Conservation (phyloP, 64 coral and sea anemone genomes). For the Astreopora myriophthalma region DNA sequence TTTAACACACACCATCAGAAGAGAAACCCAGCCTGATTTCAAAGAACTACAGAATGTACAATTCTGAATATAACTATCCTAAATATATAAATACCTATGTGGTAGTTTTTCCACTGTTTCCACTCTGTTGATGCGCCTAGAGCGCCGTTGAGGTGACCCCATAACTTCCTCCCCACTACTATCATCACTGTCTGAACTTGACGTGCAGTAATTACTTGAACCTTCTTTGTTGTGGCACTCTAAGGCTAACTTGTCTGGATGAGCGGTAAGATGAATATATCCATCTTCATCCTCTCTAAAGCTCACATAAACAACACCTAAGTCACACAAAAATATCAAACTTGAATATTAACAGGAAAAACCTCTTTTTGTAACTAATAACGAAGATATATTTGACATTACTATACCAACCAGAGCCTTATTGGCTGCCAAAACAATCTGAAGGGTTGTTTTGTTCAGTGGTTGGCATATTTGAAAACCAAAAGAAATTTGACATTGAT, state of each 20-base stretch:
- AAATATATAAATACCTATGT: constrained; percentile 29
- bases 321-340: no score
- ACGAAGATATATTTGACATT: no score
- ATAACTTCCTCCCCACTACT: constrained; percentile 45
- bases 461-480: no score
- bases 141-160: background rate
- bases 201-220: background rate
- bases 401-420: no score
- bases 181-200: constrained; percentile 51
- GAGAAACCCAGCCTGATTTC: no score
- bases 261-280: constrained; percentile 62
- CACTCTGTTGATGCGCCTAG: background rate
- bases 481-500: no score
- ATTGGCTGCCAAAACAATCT: no score
- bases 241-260: constrained; percentile 70
- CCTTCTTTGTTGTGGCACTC: constrained; percentile 31
- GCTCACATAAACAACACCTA: constrained; percentile 69
- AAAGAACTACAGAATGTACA: no score
- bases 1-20: no score
- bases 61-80: background rate
- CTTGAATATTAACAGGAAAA: no score
- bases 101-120: constrained; percentile 54
- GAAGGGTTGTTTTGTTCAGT: no score
- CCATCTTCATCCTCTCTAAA: constrained; percentile 68
- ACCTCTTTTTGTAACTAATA: no score